Conservation (phyloP, 2,113 vertebrate species). For the Bothrops jararaca region DNA sequence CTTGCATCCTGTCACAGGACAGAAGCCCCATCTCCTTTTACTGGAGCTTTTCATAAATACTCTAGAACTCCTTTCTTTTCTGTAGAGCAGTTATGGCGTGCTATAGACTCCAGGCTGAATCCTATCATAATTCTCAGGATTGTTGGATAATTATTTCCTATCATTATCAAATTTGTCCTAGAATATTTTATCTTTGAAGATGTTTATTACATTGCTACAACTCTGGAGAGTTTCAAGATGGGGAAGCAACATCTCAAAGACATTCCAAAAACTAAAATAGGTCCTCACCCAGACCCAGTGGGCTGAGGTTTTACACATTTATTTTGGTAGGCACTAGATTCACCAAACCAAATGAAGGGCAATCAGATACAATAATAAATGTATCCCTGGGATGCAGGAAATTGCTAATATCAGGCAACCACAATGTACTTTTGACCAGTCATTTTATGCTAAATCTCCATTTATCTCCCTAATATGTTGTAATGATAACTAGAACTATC, state of each 20-base stretch:
- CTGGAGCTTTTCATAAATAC: neutral
- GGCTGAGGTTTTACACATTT: neutral
- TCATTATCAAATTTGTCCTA: neutral
- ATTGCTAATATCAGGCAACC: neutral
- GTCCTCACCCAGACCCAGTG: neutral
- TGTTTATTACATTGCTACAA: neutral
- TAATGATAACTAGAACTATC: neutral
- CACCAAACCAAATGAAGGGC: neutral
- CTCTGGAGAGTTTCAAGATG: neutral
- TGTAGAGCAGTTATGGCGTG: neutral
- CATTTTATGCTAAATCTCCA: neutral
- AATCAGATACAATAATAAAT: neutral
- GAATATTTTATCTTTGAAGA: neutral
- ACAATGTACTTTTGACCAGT: neutral
- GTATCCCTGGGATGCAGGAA: neutral
- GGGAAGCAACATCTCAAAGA: neutral
- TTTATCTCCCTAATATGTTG: neutral
- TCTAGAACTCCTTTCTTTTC: neutral
- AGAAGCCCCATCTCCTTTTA: neutral
- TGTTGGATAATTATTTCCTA: neutral
- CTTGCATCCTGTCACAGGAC: neutral
- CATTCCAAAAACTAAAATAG: neutral
- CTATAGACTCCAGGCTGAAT: neutral
- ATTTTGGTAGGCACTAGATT: neutral
- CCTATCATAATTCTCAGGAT: neutral